phyloP scores from a whole-genome alignment of 2,113 vertebrate species.

The Trichechus manatus region DNA sequence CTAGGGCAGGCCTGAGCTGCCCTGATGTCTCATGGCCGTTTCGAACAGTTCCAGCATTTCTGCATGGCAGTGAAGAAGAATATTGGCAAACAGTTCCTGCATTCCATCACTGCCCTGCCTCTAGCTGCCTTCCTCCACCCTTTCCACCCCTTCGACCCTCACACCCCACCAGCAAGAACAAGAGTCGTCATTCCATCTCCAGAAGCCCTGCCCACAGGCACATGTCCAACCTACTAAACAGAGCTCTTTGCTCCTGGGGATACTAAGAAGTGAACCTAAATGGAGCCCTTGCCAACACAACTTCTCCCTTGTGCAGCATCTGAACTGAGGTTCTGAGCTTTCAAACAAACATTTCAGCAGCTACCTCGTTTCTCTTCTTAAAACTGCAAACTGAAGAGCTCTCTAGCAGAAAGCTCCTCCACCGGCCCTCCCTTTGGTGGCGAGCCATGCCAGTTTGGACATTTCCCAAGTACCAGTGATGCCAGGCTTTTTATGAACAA shows the following conservation, averaged over 20 bases:
- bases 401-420: background rate
- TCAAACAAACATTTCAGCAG: conserved; percentile 55
- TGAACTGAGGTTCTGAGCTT: conserved; percentile 39
- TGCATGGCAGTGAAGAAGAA: background rate
- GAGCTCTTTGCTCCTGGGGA: conserved; percentile 33
- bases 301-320: conserved; percentile 46
- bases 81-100: background rate
- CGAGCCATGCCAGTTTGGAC: conserved; percentile 66
- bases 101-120: background rate
- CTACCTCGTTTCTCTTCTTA: conserved; percentile 28
- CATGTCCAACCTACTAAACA: conserved; percentile 45
- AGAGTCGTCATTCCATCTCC: conserved; percentile 38
- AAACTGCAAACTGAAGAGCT: conserved; percentile 65
- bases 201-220: conserved; percentile 49
- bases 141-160: background rate
- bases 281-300: conserved; percentile 38
- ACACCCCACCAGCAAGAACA: background rate
- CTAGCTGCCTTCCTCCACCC: background rate
- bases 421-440: conserved; percentile 16
- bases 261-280: conserved; percentile 67
- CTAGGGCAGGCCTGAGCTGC: background rate
- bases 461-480: conserved; percentile 59
- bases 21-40: background rate
- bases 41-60: conserved; percentile 36
- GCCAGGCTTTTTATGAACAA: conserved; percentile 70